These are phyloP conservation scores for Loris lydekkerianus DNA, from an alignment of 2,797 vertebrate species.

Conservation along the genomic window DNA sequence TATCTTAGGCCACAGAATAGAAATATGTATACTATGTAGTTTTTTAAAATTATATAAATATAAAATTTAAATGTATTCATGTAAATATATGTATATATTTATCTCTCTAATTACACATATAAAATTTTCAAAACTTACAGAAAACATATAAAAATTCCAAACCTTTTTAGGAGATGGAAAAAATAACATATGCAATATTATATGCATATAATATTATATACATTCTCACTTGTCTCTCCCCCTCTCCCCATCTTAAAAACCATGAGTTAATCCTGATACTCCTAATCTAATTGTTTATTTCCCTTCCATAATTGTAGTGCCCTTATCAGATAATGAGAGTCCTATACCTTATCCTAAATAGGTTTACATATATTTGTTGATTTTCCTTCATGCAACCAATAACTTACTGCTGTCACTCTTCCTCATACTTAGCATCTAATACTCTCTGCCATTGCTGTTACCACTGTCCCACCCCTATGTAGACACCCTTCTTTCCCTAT, in stretches of 20 bases:
- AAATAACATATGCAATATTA: neutral
- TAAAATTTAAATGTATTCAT: neutral
- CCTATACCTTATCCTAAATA: neutral
- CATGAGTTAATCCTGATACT: neutral
- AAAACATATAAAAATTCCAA: neutral
- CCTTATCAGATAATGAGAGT: neutral
- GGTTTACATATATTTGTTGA: neutral
- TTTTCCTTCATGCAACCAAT: neutral
- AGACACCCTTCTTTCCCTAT: neutral
- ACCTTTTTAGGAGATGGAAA: neutral
- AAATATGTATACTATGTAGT: neutral
- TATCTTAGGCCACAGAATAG: neutral
- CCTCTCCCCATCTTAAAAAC: neutral
- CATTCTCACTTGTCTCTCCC: neutral
- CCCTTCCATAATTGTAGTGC: neutral
- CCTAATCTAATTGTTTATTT: neutral
- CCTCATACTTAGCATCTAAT: neutral
- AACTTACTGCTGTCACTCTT: neutral
- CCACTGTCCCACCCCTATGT: neutral
- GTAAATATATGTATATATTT: neutral
- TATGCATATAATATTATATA: neutral
- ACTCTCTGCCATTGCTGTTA: neutral
- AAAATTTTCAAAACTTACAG: neutral
- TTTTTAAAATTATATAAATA: neutral
- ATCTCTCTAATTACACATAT: neutral